Evolutionary conservation across 2,113 vertebrate genomes (phyloP), one percentile per base, ranked within the genome.

Genomic region (Xenopus laevis): DNA sequence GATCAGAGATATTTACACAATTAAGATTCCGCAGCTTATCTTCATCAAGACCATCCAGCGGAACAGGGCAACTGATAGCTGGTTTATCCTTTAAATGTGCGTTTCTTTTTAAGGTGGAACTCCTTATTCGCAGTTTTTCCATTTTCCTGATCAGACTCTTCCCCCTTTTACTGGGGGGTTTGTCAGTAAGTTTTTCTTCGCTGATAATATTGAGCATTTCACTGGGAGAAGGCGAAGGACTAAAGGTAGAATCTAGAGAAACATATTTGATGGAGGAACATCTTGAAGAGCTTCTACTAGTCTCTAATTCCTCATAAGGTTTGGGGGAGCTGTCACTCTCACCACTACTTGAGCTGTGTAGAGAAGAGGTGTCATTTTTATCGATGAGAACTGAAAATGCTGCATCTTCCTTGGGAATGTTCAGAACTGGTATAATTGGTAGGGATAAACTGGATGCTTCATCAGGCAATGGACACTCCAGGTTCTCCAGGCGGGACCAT

Each of bases 131-230:
- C 55, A 96, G 83, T 76, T 90, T 95, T 78, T 96, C 95, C 87
- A 96, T 94, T 85, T 89, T 95, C 80, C 83, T 90, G 63, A 95
- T 82, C 67, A 96, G 84, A 67, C 90, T 86, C 70, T 81, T 87
- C 45, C 87, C 87, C 76, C 86, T 94, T 76, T 87, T 93, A 20
- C 79, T 78, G 0, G 79, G 79, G 1, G 88, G 88, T 71, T 92
- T 94, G 16, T 91, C 86, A 15, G 67, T 74, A 78, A 84, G 65
- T 61, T 82, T 84, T 75, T 86, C 86, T 68, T 87, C 86, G 7
- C 65, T 69, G 40, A 57, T 74, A 15, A 65, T 71, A 65, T 57
- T 84, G 68, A 84, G 78, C 67, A 71, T 71, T 23, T 89, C 87
- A 47, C 64, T 73, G 0, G 82, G 79, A 0, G 88, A 90, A 5